Base-by-base conservation (phyloP, 2,113 vertebrate species). In the Cebidichthys violaceus region DNA sequence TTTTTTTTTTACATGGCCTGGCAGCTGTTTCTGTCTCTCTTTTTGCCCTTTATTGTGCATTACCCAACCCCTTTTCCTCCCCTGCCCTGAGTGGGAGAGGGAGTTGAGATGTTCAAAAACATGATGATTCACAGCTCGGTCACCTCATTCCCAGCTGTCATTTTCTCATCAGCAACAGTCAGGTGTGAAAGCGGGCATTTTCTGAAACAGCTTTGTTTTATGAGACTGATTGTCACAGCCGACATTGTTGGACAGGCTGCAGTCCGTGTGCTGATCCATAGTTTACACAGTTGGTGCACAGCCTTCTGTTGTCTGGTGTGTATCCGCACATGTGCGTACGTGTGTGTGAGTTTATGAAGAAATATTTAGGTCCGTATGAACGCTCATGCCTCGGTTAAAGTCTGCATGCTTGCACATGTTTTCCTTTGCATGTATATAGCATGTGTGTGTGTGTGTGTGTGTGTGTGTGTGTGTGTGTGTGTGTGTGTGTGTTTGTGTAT, bases 101-200 rank as follows among this genome's bases (percentile, higher is more conserved):
- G 24, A 78, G 52, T 35, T 47, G 65, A 86, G 70, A 82, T 82
- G 70, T 81, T 85, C 68, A 87, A 33, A 87, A 86, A 79, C 31
- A 0, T 45, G 67, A 74, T 93, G 92, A 94, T 78, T 92, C 92
- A 90, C 37, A 76, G 43, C 71, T 37, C 0, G 6, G 70, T 82
- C 88, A 90, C 81, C 77, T 84, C 86, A 78, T 91, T 89, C 88
- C 90, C 94, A 94, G 93, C 93, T 94, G 94, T 86, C 75, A 80
- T 82, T 79, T 70, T 72, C 66, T 66, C 7, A 11, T 89, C 81
- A 70, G 61, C 50, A 66, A 54, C 66, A 35, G 82, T 86, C 70
- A 90, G 73, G 85, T 88, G 86, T 83, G 75, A 79, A 1, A 35
- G 52, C 10, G 0, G 35, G n/a, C 14, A 31, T 70, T 73, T 87